phyloP scores from a whole-genome alignment of 2,797 vertebrate genomes.

The Syndactyla subalaris region DNA sequence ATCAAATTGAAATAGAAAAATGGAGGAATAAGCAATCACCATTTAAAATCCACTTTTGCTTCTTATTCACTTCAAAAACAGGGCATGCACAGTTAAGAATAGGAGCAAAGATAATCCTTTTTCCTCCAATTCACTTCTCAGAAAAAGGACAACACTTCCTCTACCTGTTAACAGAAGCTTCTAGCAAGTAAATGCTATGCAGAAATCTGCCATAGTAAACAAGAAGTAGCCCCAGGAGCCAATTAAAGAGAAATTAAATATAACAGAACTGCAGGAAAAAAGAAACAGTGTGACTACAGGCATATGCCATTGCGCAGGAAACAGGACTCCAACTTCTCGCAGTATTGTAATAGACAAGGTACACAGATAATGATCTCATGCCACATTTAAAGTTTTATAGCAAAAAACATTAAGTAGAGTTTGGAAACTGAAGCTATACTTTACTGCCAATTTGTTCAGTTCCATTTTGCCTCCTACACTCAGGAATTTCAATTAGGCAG shows the following conservation, averaged over 20 bases:
- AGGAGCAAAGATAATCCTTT: not conserved
- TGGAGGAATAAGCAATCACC: not conserved
- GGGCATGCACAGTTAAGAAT: not conserved
- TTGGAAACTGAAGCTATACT: not conserved
- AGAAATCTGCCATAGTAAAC: not conserved
- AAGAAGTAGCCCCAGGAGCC: not conserved
- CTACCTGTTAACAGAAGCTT: not conserved
- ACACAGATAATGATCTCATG: not conserved
- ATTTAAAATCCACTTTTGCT: not conserved
- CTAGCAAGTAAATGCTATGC: not conserved
- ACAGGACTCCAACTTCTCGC: not conserved
- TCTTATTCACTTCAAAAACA: not conserved
- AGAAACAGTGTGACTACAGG: not conserved
- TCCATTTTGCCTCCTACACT: not conserved
- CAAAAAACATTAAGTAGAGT: not conserved
- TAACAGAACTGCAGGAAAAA: not conserved
- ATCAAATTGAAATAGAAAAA: not conserved
- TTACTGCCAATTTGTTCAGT: not conserved
- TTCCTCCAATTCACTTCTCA: not conserved
- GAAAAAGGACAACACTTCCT: not conserved
- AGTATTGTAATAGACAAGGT: not conserved
- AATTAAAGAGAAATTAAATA: not conserved
- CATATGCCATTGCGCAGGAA: not conserved
- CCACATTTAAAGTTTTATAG: not conserved
- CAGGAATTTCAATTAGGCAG: not conserved